Conservation (phyloP, 2,888 invertebrate genomes). For the Blomia tropicalis region DNA sequence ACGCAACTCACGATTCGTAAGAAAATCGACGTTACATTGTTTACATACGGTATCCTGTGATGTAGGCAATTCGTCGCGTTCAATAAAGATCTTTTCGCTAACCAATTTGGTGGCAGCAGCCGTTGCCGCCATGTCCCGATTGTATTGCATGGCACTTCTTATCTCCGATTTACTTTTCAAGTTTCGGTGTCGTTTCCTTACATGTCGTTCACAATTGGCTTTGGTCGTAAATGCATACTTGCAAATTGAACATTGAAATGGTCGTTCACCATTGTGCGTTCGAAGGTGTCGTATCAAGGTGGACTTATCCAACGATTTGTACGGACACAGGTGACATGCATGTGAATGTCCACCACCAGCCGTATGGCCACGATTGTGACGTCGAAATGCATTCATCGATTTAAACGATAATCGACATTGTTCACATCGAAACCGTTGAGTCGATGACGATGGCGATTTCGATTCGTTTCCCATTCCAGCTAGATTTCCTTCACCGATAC, state of each 20-base stretch:
- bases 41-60: constrained; percentile 37
- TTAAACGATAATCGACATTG: constrained; percentile 74
- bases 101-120: constrained; percentile 19
- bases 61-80: constrained; percentile 20
- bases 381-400: constrained; percentile 71
- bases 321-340: constrained; percentile 81
- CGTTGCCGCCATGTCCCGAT: constrained; percentile 31
- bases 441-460: neutral
- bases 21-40: constrained; percentile 38
- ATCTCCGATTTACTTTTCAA: constrained; percentile 65
- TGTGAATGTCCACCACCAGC: constrained; percentile 47
- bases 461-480: neutral
- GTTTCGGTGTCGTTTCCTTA: constrained; percentile 75
- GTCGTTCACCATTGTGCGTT: constrained; percentile 84
- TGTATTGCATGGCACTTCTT: constrained; percentile 52
- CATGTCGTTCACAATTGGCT: constrained; percentile 87
- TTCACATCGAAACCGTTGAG: constrained; percentile 43
- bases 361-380: constrained; percentile 51
- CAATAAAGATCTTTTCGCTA: constrained; percentile 18
- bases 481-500: neutral
- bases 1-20: constrained; percentile 36
- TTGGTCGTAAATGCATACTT: constrained; percentile 92
- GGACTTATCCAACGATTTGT: constrained; percentile 72
- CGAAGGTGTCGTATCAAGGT: constrained; percentile 78
- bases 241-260: constrained; percentile 85